phyloP scores from a whole-genome alignment of 2,888 invertebrate species.

The Electrophaes corylata region DNA sequence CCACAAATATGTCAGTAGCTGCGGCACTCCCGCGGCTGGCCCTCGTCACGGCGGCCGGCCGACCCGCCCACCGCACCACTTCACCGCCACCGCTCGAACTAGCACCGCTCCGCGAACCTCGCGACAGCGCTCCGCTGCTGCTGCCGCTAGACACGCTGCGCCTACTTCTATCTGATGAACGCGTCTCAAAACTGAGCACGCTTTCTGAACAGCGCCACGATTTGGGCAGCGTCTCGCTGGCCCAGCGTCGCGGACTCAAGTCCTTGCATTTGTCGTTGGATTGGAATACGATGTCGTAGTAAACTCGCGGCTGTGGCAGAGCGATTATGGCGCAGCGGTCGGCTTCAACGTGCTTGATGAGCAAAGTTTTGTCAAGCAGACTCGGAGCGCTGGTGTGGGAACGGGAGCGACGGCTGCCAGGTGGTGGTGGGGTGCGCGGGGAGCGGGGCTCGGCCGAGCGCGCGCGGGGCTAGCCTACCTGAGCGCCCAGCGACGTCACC shows the following conservation, averaged over 20 bases:
- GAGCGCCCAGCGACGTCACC: conserved; percentile 87
- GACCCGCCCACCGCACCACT: conserved; percentile 74
- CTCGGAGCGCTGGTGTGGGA: conserved; percentile 69
- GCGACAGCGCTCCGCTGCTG: conserved; percentile 45
- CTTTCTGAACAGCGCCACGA: conserved; percentile 80
- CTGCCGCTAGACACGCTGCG: conserved; percentile 62
- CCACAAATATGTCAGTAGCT: conserved; percentile 76
- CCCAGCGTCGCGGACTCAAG: conserved; percentile 68
- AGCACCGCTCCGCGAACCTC: conserved; percentile 43
- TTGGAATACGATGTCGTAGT: conserved; percentile 71
- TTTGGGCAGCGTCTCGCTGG: conserved; percentile 72
- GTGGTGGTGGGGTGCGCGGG: conserved; percentile 54
- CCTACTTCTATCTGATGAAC: conserved; percentile 58
- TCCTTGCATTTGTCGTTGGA: conserved; percentile 57
- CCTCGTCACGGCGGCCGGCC: conserved; percentile 81
- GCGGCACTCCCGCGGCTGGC: conserved; percentile 79
- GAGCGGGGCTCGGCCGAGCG: conserved; percentile 75
- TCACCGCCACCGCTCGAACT: conserved; percentile 60
- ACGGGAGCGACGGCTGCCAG: conserved; percentile 49
- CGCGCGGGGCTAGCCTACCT: conserved; percentile 86
- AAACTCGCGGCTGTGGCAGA: conserved; percentile 71
- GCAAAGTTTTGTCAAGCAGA: conserved; percentile 73
- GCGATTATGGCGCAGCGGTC: conserved; percentile 79
- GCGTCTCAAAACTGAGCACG: conserved; percentile 62
- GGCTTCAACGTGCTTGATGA: conserved; percentile 71